phyloP scores from a whole-genome alignment of 2,888 invertebrate genomes.

The Rhimphoctona megacephalus region DNA sequence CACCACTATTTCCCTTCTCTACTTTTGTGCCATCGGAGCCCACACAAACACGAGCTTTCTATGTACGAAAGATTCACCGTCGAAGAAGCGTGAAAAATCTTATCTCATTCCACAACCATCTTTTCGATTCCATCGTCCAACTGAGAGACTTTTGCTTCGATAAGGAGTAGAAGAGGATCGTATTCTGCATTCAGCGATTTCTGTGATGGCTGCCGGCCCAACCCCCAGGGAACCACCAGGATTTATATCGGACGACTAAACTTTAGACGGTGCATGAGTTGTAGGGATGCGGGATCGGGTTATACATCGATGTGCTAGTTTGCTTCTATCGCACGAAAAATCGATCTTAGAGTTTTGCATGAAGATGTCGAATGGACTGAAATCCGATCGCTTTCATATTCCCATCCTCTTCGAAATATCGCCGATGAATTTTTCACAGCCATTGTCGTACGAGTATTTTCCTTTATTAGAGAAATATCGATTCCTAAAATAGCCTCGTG shows the following conservation, averaged over 20 bases:
- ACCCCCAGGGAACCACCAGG: conserved; percentile 35
- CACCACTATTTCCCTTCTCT: conserved; percentile 15
- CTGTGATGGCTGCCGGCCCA: conserved; percentile 45
- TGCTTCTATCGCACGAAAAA: conserved; percentile 37
- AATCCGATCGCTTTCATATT: neutral
- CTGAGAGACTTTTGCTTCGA: conserved; percentile 64
- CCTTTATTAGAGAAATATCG: neutral
- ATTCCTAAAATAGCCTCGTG: neutral
- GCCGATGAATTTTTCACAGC: neutral
- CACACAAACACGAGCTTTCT: conserved; percentile 31
- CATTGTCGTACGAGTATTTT: neutral
- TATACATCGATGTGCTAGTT: conserved; percentile 49
- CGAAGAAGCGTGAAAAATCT: conserved; percentile 48
- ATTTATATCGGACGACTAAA: conserved; percentile 64
- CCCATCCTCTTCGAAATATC: neutral
- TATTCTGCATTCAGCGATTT: conserved; percentile 70
- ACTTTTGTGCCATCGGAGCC: conserved; percentile 37
- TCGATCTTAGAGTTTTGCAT: conserved; percentile 18
- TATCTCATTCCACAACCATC: conserved; percentile 38
- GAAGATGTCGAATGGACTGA: conserved; percentile 7
- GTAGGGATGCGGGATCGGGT: conserved; percentile 42
- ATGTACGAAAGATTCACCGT: conserved; percentile 29
- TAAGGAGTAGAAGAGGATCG: conserved; percentile 68
- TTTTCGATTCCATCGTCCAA: conserved; percentile 38
- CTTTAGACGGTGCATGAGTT: conserved; percentile 54